Evolutionary conservation across 2,113 vertebrate genomes (phyloP), one percentile per base, ranked within the genome.

Genomic region (Podarcis raffonei): DNA sequence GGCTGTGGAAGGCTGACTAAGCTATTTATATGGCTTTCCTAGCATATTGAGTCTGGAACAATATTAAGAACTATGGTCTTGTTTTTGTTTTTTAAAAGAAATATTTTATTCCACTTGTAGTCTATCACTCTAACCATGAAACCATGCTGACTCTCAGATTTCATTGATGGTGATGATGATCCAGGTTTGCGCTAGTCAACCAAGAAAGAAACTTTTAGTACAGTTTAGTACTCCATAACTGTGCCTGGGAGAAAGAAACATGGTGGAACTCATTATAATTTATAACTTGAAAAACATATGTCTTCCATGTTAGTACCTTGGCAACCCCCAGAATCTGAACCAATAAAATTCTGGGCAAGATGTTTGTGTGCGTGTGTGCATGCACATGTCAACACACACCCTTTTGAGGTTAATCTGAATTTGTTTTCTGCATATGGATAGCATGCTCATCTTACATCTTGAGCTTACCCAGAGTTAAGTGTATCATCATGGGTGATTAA

Each of bases 401-500:
- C 78, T 94, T 65, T 89, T 95, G 95, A 89, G 95, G 95, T 96
- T 94, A 92, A 94, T 89, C 87, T 5, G 86, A 93, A 94, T 95
- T 95, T 96, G 93, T 94, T 94, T 93, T 86, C 83, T 90, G 74
- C 94, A 95, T 96, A 94, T 95, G 95, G 94, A 85, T 91, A 93
- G 84, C 94, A 94, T 85, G 76, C 84, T 93, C 88, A 86, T 85
- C 91, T 93, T 84, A 92, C 91, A 92, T 93, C 80, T 94, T 93
- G 91, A 91, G 91, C 93, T 92, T 94, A 90, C 78, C 91, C 90
- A 93, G 92, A 93, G 78, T 92, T 85, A 35, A 89, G 89, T 92
- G 88, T 92, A 92, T 94, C 94, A 94, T 92, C 95, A 92, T 22
- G 84, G 91, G 93, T 95, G 91, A 95, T 95, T 95, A 95, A 94